Conservation (phyloP, 2,888 invertebrate species). For the Malachius bipustulatus region DNA sequence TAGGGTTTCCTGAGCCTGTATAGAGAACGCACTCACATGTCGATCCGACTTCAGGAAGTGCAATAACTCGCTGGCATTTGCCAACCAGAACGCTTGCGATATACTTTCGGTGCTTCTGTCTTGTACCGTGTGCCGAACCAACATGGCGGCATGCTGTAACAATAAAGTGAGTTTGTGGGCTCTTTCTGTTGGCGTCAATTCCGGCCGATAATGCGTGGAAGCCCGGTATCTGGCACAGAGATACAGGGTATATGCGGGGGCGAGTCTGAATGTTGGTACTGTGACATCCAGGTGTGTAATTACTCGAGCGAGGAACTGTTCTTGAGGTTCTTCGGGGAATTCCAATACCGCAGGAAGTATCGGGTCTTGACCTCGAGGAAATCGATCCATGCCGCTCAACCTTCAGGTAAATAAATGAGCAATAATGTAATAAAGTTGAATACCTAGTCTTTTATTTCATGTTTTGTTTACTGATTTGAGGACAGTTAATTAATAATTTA, state of each 20-base stretch:
- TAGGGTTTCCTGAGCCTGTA: constrained; percentile 85
- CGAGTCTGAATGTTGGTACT: constrained; percentile 84
- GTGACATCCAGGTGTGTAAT: constrained; percentile 81
- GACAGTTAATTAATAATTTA: too few relatives aligned
- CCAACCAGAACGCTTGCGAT: constrained; percentile 90
- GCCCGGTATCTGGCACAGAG: constrained; percentile 87
- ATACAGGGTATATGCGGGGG: constrained; percentile 94
- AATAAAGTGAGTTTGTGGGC: constrained; percentile 84
- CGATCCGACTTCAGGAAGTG: constrained; percentile 94
- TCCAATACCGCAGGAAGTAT: constrained; percentile 90
- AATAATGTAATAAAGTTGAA: too few relatives aligned
- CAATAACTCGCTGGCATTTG: constrained; percentile 90
- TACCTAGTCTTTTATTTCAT: too few relatives aligned
- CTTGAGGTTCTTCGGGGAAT: constrained; percentile 90
- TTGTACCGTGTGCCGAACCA: constrained; percentile 52
- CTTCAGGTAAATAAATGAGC: constrained; percentile 19
- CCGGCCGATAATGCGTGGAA: constrained; percentile 87
- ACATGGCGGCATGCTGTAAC: constrained; percentile 78
- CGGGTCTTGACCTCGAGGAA: constrained; percentile 66
- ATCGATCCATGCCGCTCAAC: constrained; percentile 38
- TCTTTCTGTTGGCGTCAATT: constrained; percentile 81
- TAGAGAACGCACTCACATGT: constrained; percentile 83
- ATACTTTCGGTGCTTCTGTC: constrained; percentile 78
- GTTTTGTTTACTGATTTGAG: too few relatives aligned
- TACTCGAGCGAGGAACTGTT: constrained; percentile 78